phyloP scores from a whole-genome alignment of 2,888 invertebrate species.

The Lobophora halterata region DNA sequence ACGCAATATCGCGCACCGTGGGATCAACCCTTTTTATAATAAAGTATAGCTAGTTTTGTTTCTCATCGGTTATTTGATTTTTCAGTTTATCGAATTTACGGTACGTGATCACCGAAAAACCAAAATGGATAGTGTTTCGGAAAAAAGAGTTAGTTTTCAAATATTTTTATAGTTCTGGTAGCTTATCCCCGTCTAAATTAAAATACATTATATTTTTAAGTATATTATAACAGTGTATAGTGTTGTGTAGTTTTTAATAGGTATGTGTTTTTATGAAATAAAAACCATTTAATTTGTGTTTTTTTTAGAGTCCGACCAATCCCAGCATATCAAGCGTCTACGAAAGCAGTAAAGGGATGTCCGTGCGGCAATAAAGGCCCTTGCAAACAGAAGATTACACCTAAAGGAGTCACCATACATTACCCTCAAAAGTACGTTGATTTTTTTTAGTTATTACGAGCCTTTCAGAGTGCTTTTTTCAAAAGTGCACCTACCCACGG shows the following conservation, averaged over 20 bases:
- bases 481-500: no score
- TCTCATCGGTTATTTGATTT: slow-evolving; percentile 27
- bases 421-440: slow-evolving; percentile 64
- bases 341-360: slow-evolving; percentile 51
- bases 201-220: no score
- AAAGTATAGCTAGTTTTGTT: not conserved
- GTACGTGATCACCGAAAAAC: slow-evolving; percentile 58
- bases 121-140: slow-evolving; percentile 66
- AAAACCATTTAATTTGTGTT: no score
- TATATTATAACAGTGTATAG: no score
- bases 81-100: slow-evolving; percentile 63
- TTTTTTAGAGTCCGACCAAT: slow-evolving; percentile 54
- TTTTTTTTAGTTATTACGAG: no score
- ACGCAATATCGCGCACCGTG: no score
- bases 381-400: slow-evolving; percentile 64
- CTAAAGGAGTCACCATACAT: slow-evolving; percentile 64
- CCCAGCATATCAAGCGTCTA: slow-evolving; percentile 42
- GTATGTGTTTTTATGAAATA: no score
- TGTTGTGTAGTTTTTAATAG: no score
- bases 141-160: slow-evolving; percentile 57
- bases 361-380: slow-evolving; percentile 58
- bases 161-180: not conserved
- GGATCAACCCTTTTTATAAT: no score
- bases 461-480: no score
- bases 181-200: not conserved